phyloP scores from a whole-genome alignment of 2,888 invertebrate genomes.

The Drosophila nr. perissopoda region DNA sequence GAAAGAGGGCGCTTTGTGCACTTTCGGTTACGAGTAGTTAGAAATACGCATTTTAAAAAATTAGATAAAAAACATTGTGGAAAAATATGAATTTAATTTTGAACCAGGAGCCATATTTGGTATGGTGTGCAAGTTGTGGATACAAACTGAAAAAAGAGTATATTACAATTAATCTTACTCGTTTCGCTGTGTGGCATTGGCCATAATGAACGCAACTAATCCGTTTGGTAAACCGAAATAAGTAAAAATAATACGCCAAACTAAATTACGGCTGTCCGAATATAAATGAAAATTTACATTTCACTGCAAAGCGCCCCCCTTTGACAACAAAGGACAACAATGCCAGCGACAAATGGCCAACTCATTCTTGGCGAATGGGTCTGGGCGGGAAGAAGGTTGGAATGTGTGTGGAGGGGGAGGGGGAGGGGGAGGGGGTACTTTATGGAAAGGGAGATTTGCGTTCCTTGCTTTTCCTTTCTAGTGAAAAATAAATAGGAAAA shows the following conservation, averaged over 20 bases:
- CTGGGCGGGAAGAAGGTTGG: not conserved
- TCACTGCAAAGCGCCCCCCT: conserved; percentile 25
- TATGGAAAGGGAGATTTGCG: conserved; percentile 1
- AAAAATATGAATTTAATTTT: not conserved
- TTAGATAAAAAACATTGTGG: too few relatives aligned
- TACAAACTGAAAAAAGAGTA: not conserved
- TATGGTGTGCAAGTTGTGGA: not conserved
- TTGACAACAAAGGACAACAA: conserved; percentile 36
- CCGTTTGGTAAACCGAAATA: conserved; percentile 43
- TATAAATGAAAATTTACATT: conserved; percentile 56
- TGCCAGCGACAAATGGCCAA: conserved; percentile 45
- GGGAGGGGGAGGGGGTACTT: not conserved
- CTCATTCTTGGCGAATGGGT: conserved; percentile 12
- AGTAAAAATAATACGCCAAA: conserved; percentile 43
- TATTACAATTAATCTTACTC: not conserved
- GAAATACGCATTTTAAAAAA: not conserved
- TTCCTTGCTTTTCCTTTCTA: conserved; percentile 8
- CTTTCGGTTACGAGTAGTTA: too few relatives aligned
- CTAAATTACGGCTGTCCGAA: conserved; percentile 40
- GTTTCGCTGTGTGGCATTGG: not conserved
- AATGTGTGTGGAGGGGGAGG: not conserved
- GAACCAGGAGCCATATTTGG: not conserved
- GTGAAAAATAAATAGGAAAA: not conserved
- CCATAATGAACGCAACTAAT: conserved; percentile 33
- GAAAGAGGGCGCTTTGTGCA: not conserved